phyloP scores from a whole-genome alignment of 2,113 vertebrate species.

The Pionites leucogaster region DNA sequence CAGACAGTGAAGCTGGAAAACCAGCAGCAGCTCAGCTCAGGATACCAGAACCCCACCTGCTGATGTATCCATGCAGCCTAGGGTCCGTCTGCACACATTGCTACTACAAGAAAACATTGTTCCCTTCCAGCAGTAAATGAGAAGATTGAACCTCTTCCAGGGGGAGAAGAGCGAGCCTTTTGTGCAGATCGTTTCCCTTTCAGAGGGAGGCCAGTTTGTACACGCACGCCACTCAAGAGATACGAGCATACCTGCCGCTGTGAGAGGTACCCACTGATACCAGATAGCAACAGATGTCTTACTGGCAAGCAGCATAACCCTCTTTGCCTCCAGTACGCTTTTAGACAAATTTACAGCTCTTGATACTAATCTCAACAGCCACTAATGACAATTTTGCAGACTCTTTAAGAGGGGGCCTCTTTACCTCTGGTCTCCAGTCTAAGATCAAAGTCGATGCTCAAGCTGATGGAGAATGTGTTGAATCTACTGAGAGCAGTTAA shows the following conservation, averaged over 20 bases:
- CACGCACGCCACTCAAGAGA: neutral
- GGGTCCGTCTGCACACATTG: neutral
- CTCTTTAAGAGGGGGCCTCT: neutral
- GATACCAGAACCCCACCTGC: neutral
- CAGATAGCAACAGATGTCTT: neutral
- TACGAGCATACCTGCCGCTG: neutral
- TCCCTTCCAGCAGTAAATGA: neutral
- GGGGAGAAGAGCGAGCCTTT: neutral
- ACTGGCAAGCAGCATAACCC: fast-evolving
- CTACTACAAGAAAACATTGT: neutral
- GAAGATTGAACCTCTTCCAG: neutral
- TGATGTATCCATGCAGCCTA: neutral
- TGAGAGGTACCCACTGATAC: neutral
- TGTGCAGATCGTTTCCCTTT: fast-evolving
- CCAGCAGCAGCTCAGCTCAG: neutral
- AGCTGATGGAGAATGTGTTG: neutral
- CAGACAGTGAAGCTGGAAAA: neutral
- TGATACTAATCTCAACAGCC: neutral
- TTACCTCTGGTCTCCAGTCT: neutral
- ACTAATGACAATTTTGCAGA: neutral
- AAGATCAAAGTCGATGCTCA: neutral
- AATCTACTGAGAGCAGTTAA: neutral
- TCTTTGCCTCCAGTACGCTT: neutral
- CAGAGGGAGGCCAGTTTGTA: neutral
- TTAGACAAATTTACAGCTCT: neutral